These are phyloP conservation scores for Meloidogyne floridensis DNA, from an alignment of 1,140 invertebrate species.

Conservation along the genomic window DNA sequence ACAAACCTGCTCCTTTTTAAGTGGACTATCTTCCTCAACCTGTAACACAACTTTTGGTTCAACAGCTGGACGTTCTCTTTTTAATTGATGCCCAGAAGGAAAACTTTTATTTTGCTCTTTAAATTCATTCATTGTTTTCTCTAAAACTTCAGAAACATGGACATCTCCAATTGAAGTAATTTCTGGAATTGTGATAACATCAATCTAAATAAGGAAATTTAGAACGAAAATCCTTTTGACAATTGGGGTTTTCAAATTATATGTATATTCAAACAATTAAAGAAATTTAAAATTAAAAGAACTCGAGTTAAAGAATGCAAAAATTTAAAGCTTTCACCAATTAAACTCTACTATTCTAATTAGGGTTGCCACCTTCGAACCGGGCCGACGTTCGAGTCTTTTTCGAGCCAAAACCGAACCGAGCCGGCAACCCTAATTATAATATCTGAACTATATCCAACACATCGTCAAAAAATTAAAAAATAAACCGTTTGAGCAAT, in stretches of 20 bases:
- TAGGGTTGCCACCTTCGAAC: no score
- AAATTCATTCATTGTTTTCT: conserved; percentile 46
- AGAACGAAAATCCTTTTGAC: not conserved
- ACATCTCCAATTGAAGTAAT: conserved; percentile 39
- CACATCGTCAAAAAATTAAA: not conserved
- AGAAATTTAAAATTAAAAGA: no score
- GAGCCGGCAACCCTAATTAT: no score
- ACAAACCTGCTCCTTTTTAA: not conserved
- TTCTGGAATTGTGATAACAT: conserved; percentile 37
- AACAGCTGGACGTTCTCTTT: conserved; percentile 10
- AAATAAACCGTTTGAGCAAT: conserved; percentile 32
- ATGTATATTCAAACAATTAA: no score
- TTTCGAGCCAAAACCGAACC: no score
- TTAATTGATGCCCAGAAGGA: conserved; percentile 48
- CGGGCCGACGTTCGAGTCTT: no score
- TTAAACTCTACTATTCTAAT: no score
- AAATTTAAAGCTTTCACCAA: no score
- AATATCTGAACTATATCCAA: no score
- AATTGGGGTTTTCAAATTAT: no score
- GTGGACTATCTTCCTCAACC: not conserved
- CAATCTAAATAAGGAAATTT: conserved; percentile 38
- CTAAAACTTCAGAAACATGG: conserved; percentile 39
- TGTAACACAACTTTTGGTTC: conserved; percentile 9
- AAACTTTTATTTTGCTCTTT: conserved; percentile 52
- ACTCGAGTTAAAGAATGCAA: no score